Evolutionary conservation across 2,113 vertebrate genomes (phyloP), one percentile per base, ranked within the genome.

Genomic region (Peucedramus taeniatus): DNA sequence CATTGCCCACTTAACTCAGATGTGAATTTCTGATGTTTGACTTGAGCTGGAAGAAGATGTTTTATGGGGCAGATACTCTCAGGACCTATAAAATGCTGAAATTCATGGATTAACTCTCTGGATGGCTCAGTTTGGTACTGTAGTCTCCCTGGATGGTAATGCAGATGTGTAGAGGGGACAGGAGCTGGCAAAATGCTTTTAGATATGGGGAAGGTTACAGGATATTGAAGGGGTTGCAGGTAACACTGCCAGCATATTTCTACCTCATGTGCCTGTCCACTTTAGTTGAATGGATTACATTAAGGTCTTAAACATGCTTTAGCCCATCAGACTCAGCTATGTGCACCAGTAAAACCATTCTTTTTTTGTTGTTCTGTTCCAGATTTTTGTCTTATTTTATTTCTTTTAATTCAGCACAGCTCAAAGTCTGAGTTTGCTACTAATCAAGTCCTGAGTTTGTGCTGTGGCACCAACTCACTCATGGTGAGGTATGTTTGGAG

Each of bases 401-500:
- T 12, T 22, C 17, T 23, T 74, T 83, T 5, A 57, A 65, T n/a
- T 30, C 18, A 30, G 30, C 23, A 18, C 12, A n/a, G n/a, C 13
- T 80, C 8, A 31, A 56, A 42, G 13, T 9, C 2, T 49, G 51
- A 74, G 22, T 56, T 88, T 50, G 7, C 27, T 57, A 42, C 27
- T 37, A 28, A 28, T 31, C 19, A 61, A 65, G 51, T 33, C 23
- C 40, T 16, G 23, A 70, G 16, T 50, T 85, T 24, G 27, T 22
- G 42, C 20, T 63, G 5, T 0, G 0, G 50, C 45, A 84, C 11
- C 42, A 45, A 30, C 18, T 87, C 50, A 44, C 31, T 74, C 12
- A 19, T 0, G 0, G 30, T 87, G 35, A 69, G 11, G 16, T 3
- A 0, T 17, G 21, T 65, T 49, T 65, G 24, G n/a, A 61, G 30